Evolutionary conservation across 1,140 invertebrate genomes (phyloP).

Genomic region (Lucilia sericata): DNA sequence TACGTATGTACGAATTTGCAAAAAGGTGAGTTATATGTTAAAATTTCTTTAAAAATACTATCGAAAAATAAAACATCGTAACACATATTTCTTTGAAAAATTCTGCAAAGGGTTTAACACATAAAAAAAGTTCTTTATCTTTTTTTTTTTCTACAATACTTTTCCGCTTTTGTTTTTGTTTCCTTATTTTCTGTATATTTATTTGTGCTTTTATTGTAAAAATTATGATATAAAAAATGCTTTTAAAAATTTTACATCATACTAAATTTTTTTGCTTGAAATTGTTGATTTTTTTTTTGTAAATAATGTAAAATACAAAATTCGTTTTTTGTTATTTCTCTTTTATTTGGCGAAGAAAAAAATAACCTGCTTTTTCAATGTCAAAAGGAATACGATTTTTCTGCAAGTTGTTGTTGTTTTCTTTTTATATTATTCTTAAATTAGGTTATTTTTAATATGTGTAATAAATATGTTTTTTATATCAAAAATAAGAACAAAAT

Average conservation of each 20-base stretch:
- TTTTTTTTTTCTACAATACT: not conserved
- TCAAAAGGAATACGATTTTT: not conserved
- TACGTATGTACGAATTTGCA: not conserved
- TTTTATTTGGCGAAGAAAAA: not conserved
- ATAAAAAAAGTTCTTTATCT: not conserved
- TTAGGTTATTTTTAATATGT: not conserved
- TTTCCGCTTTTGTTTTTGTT: constrained; percentile 7
- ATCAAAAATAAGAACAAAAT: not conserved
- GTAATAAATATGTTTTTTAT: not conserved
- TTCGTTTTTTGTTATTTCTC: not conserved
- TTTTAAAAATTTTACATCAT: not conserved
- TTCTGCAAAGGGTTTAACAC: constrained; percentile 9
- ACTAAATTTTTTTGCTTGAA: not conserved
- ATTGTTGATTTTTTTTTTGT: too few species aligned
- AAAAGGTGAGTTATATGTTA: not conserved
- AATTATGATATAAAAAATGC: not conserved
- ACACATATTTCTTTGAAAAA: not conserved
- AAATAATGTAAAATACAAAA: not conserved
- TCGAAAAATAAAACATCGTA: not conserved
- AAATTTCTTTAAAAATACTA: not conserved
- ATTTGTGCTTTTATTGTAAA: not conserved
- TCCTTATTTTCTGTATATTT: constrained; percentile 17
- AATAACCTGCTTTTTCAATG: not conserved
- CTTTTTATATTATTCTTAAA: not conserved
- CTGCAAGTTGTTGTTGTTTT: not conserved